phyloP scores from a whole-genome alignment of 1,140 invertebrate genomes.

The Gonatopus flavifemur region DNA sequence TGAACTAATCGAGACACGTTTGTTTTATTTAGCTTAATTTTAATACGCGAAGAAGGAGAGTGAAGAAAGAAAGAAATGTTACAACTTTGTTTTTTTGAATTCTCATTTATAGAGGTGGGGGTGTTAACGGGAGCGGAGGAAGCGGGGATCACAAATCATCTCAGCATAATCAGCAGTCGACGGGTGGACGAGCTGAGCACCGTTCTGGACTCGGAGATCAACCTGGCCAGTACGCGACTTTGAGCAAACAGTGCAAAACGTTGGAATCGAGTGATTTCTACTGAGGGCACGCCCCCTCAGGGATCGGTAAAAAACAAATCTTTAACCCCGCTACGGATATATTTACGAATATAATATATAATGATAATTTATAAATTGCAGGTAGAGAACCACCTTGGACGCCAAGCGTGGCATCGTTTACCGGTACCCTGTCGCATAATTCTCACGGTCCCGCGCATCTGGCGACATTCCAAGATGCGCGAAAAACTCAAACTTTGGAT shows the following conservation, averaged over 20 bases:
- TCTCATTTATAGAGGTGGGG: constrained; percentile 56
- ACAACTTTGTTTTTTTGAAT: constrained; percentile 48
- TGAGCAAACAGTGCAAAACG: constrained; percentile 93
- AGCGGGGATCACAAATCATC: constrained; percentile 53
- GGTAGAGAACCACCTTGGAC: constrained; percentile 57
- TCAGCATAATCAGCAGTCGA: constrained; percentile 58
- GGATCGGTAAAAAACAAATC: constrained; percentile 43
- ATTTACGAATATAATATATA: constrained; percentile 1
- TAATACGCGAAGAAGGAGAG: no score
- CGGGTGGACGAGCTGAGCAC: constrained; percentile 57
- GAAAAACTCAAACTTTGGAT: constrained; percentile 54
- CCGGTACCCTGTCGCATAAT: constrained; percentile 53
- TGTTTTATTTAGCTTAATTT: no score
- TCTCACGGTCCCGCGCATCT: constrained; percentile 52
- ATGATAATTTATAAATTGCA: constrained; percentile 17
- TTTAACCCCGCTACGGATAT: not conserved
- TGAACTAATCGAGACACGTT: no score
- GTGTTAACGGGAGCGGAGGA: constrained; percentile 55
- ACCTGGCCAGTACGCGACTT: constrained; percentile 81
- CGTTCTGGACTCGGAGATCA: constrained; percentile 58
- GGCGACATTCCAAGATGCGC: constrained; percentile 54
- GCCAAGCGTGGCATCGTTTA: constrained; percentile 54
- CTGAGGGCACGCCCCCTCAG: constrained; percentile 71
- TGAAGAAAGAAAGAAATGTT: constrained; percentile 44
- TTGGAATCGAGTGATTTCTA: constrained; percentile 92